Evolutionary conservation across 2,113 vertebrate genomes (phyloP).

Genomic region (Hyaena hyaena): DNA sequence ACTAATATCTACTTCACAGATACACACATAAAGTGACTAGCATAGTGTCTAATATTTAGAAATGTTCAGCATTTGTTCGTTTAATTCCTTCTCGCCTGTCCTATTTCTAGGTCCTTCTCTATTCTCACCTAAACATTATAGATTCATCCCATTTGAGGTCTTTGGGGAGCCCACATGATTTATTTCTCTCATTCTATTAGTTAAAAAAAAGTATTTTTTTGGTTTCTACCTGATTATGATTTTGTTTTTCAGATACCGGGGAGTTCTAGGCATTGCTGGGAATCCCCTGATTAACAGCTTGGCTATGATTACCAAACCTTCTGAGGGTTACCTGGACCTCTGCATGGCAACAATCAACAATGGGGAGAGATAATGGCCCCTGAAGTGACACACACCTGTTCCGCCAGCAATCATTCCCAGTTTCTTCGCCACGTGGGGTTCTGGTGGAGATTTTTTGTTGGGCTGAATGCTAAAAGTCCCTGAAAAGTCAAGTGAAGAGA

Average conservation of each 20-base stretch:
- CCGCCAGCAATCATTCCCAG: constrained; percentile 89
- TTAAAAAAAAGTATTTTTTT: not conserved
- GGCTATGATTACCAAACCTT: not conserved
- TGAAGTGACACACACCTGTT: constrained; percentile 81
- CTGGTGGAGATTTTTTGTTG: constrained; percentile 85
- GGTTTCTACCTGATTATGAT: not conserved
- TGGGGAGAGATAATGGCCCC: not conserved
- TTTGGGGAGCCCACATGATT: not conserved
- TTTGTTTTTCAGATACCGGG: constrained; percentile 6
- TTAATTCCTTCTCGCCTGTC: not conserved
- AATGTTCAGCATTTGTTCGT: not conserved
- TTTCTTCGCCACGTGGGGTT: constrained; percentile 73
- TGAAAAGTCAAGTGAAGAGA: constrained; percentile 62
- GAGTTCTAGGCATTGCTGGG: not conserved
- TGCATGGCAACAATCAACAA: not conserved
- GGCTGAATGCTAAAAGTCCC: constrained; percentile 86
- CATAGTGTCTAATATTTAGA: too few species aligned
- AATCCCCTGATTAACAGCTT: not conserved
- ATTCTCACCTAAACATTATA: not conserved
- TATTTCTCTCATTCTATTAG: not conserved
- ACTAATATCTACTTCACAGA: not conserved
- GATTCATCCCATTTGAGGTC: not conserved
- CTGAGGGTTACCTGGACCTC: not conserved
- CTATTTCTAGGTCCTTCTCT: not conserved
- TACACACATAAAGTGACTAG: not conserved